These are phyloP conservation scores for Tiliacea aurago DNA, from an alignment of 2,888 invertebrate species.

Conservation along the genomic window DNA sequence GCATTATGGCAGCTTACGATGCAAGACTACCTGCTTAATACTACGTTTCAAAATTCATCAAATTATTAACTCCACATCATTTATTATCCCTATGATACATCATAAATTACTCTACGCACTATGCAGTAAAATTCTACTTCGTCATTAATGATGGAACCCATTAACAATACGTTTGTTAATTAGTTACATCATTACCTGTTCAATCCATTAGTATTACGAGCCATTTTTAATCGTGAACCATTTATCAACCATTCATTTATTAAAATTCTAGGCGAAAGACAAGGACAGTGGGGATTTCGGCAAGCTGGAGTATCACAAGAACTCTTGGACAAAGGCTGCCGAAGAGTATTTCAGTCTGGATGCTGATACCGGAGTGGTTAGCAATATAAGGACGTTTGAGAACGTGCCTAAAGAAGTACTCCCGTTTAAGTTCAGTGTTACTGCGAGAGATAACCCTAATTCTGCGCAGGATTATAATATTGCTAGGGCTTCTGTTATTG, in stretches of 20 bases:
- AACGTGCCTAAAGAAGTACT: conserved; percentile 91
- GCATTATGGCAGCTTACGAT: not conserved
- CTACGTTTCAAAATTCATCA: not conserved
- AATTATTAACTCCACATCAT: not conserved
- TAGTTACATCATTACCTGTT: conserved; percentile 8
- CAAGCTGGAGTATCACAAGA: conserved; percentile 93
- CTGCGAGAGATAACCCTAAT: conserved; percentile 94
- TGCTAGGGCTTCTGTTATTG: conserved; percentile 92
- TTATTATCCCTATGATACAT: not conserved
- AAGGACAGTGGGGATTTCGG: conserved; percentile 96
- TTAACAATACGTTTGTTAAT: conserved; percentile 22
- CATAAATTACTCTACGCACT: not conserved
- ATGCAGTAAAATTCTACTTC: not conserved
- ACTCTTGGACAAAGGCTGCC: conserved; percentile 86
- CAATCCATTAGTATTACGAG: not conserved
- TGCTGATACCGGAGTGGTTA: conserved; percentile 93
- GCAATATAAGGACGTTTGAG: conserved; percentile 93
- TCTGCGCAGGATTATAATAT: conserved; percentile 91
- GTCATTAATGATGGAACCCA: conserved; percentile 9
- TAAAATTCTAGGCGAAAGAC: conserved; percentile 93
- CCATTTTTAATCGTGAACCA: not conserved
- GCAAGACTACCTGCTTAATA: not conserved
- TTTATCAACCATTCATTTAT: not conserved
- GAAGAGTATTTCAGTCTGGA: conserved; percentile 94
- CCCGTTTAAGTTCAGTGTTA: conserved; percentile 94